Percentiles rank a stretch among this genome's conserved stretches.
Evolutionary conservation across 2,797 vertebrate genomes (phyloP).

Genomic region (Manis pentadactyla): DNA sequence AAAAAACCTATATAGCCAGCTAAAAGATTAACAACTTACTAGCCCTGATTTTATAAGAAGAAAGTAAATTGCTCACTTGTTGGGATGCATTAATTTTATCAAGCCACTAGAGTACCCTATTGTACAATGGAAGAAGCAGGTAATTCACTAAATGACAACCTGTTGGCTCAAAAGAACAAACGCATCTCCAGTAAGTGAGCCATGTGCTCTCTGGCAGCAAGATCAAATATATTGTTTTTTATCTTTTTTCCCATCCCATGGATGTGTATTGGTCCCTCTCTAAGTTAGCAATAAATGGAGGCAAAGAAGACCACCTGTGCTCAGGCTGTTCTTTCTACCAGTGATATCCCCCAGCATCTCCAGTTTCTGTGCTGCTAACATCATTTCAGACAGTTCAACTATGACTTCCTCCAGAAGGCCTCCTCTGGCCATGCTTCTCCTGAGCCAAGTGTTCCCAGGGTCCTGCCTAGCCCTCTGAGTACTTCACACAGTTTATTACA

Average conservation of each 20-base stretch:
- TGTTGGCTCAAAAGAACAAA: conserved; percentile 37
- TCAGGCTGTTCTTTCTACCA: neutral
- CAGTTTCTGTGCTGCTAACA: neutral
- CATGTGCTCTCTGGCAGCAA: neutral
- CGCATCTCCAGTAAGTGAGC: conserved; percentile 31
- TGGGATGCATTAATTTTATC: conserved; percentile 56
- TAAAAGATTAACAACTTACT: conserved; percentile 27
- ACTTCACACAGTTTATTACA: neutral
- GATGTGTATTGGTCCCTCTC: neutral
- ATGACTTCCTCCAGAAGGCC: neutral
- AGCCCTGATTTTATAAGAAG: conserved; percentile 39
- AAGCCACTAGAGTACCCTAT: neutral
- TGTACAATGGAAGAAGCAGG: conserved; percentile 44
- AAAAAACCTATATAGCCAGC: neutral
- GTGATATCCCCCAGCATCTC: neutral
- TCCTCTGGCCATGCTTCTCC: neutral
- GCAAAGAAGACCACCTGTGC: neutral
- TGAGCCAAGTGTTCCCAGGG: neutral
- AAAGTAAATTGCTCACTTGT: conserved; percentile 54
- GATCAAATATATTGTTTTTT: neutral
- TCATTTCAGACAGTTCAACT: neutral
- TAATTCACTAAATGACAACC: conserved; percentile 55
- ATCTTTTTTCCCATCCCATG: neutral
- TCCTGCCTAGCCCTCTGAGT: neutral
- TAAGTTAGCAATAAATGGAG: neutral